phyloP scores from a whole-genome alignment of 1,140 invertebrate genomes.

The Dufourea novaeangliae region DNA sequence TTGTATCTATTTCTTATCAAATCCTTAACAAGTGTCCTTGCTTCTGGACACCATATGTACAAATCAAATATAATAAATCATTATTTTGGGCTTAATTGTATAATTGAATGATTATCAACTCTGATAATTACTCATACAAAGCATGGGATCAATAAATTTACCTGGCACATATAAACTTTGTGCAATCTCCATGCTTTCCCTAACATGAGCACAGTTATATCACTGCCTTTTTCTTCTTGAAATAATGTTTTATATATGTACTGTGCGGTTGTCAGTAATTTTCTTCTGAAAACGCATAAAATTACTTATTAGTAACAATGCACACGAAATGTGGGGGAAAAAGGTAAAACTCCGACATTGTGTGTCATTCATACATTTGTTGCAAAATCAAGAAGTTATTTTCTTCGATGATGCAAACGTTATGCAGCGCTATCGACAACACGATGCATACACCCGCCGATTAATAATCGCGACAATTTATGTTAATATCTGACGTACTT shows the following conservation, averaged over 20 bases:
- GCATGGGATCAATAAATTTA: constrained; percentile 61
- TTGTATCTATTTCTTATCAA: too few species aligned
- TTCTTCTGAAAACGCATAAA: constrained; percentile 82
- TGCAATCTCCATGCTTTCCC: constrained; percentile 89
- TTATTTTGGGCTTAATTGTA: not conserved
- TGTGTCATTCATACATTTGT: not conserved
- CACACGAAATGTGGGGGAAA: not conserved
- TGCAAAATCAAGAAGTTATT: constrained; percentile 9
- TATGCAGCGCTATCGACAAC: not conserved
- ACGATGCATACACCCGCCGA: not conserved
- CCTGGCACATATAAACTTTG: constrained; percentile 89
- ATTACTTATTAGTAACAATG: not conserved
- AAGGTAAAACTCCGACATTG: not conserved
- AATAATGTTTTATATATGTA: constrained; percentile 92
- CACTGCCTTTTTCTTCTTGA: constrained; percentile 89
- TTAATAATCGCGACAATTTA: not conserved
- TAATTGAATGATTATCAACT: not conserved
- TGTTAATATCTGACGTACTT: constrained; percentile 64
- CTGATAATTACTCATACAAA: not conserved
- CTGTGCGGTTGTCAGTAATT: constrained; percentile 87
- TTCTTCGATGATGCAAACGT: not conserved
- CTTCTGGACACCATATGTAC: not conserved
- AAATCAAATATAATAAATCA: not conserved
- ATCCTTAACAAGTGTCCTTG: too few species aligned
- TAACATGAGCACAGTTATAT: constrained; percentile 88